Conservation (phyloP, 2,113 vertebrate species). For the Canis aureus region DNA sequence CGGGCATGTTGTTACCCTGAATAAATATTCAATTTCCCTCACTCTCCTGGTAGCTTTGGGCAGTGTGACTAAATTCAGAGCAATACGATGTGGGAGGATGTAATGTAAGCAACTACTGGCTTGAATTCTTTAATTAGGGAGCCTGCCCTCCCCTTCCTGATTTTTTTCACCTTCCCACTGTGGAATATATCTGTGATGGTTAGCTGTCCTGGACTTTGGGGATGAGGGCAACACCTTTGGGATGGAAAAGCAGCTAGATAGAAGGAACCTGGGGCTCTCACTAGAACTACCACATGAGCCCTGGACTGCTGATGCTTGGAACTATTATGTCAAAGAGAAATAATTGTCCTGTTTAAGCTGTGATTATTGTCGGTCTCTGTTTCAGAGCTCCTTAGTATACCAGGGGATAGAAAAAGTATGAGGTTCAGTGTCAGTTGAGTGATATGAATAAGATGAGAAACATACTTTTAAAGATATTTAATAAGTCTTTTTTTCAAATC, state of each 20-base stretch:
- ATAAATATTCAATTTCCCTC: not conserved
- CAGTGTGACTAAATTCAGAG: not conserved
- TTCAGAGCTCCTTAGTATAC: not conserved
- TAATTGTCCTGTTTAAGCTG: not conserved
- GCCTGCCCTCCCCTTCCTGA: not conserved
- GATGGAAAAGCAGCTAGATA: not conserved
- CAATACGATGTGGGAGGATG: not conserved
- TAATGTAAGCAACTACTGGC: not conserved
- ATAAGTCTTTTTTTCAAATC: constrained; percentile 89
- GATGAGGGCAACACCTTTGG: not conserved
- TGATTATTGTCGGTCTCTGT: not conserved
- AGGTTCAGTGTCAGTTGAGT: constrained; percentile 17
- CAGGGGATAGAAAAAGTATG: not conserved
- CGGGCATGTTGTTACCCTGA: not conserved
- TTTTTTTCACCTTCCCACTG: not conserved
- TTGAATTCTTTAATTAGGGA: not conserved
- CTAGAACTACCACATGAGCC: not conserved
- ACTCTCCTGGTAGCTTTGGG: not conserved
- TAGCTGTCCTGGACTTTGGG: not conserved
- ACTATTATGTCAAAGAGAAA: not conserved
- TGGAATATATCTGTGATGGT: not conserved
- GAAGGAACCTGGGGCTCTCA: not conserved
- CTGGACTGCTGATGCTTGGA: not conserved
- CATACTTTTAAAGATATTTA: constrained; percentile 88
- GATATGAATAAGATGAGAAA: constrained; percentile 75